Percentiles rank a stretch among this genome's conserved stretches.
Evolutionary conservation across 2,888 invertebrate genomes (phyloP).

Genomic region (Catocala fraxini): DNA sequence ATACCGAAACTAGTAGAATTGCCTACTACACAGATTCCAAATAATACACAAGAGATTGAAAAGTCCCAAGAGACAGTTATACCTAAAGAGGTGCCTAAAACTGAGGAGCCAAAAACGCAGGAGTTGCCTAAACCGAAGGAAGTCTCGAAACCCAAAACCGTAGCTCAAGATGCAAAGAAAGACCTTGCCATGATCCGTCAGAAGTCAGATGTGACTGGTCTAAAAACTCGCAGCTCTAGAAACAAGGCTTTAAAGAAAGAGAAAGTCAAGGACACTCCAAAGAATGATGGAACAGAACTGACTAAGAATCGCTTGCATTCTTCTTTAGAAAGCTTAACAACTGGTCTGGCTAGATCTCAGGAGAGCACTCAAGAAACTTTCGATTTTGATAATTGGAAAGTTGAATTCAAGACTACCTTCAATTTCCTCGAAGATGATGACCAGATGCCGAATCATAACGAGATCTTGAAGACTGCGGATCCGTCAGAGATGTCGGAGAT

Average conservation of each 20-base stretch:
- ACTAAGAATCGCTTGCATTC: constrained; percentile 80
- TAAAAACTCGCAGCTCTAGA: constrained; percentile 80
- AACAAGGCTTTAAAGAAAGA: constrained; percentile 72
- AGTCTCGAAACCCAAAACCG: constrained; percentile 28
- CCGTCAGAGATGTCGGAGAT: constrained; percentile 84
- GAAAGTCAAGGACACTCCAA: constrained; percentile 64
- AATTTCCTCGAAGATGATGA: constrained; percentile 82
- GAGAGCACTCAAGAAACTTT: constrained; percentile 79
- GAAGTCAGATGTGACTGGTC: constrained; percentile 89
- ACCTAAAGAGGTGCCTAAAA: constrained; percentile 58
- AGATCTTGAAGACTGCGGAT: constrained; percentile 78
- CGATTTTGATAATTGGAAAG: constrained; percentile 83
- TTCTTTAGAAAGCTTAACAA: constrained; percentile 79
- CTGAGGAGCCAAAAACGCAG: constrained; percentile 58
- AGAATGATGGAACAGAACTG: constrained; percentile 64
- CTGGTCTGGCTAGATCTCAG: constrained; percentile 76
- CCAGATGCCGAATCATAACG: constrained; percentile 75
- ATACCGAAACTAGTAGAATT: neutral
- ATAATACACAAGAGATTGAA: neutral
- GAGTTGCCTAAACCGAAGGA: constrained; percentile 17
- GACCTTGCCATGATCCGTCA: constrained; percentile 83
- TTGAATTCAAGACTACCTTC: constrained; percentile 77
- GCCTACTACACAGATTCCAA: no score
- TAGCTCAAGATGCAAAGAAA: constrained; percentile 42
- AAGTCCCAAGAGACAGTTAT: constrained; percentile 34